Percentiles rank a stretch among this genome's conserved stretches.
Conservation (phyloP, 2,797 vertebrate species). For the Tadarida brasiliensis region DNA sequence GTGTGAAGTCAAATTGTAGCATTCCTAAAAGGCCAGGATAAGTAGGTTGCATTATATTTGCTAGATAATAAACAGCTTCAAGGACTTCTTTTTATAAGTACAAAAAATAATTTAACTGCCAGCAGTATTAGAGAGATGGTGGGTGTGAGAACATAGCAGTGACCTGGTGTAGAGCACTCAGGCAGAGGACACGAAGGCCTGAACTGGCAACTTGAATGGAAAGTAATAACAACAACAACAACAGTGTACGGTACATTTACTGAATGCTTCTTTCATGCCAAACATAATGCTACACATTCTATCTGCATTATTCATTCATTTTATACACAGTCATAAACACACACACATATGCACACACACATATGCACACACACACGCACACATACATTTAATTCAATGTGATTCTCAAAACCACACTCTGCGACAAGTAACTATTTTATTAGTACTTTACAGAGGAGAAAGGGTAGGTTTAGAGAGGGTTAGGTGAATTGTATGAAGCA, state of each 20-base stretch:
- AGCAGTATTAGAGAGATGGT: background rate
- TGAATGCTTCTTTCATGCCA: background rate
- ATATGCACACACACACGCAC: background rate
- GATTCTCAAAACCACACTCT: background rate
- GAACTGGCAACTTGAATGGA: background rate
- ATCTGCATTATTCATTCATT: background rate
- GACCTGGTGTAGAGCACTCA: background rate
- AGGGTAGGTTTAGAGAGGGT: background rate
- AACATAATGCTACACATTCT: background rate
- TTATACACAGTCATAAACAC: background rate
- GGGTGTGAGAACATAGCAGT: background rate
- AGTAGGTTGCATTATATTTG: background rate
- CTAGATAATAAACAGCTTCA: background rate
- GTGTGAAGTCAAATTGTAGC: background rate
- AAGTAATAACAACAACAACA: background rate
- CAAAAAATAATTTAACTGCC: background rate
- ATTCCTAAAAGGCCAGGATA: background rate
- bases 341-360: background rate
- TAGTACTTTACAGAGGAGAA: background rate
- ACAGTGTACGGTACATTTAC: background rate
- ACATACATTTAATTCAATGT: background rate
- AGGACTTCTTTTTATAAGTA: conserved; percentile 6
- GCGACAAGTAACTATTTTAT: background rate
- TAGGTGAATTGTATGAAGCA: background rate
- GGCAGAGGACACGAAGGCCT: background rate